These are phyloP conservation scores for Meliscaeva auricollis DNA, from an alignment of 2,888 invertebrate species.

Conservation along the genomic window DNA sequence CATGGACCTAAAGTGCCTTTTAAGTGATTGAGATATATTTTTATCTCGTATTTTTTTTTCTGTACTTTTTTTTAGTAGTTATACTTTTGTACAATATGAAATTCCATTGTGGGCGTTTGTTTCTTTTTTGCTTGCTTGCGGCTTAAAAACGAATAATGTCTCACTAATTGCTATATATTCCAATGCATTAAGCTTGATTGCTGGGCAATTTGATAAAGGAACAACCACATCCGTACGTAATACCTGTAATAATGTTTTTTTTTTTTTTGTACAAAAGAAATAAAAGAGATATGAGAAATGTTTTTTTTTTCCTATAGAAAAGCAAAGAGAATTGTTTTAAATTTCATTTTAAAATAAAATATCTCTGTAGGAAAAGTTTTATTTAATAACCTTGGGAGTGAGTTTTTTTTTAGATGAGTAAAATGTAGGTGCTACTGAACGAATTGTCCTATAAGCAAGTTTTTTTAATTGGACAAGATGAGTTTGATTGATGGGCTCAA, in stretches of 20 bases:
- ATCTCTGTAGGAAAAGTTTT: too few relatives aligned
- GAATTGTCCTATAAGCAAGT: too few relatives aligned
- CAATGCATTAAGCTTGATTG: conserved; percentile 75
- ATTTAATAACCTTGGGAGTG: too few relatives aligned
- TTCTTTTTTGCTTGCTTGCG: not conserved
- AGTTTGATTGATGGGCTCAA: too few relatives aligned
- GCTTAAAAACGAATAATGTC: conserved; percentile 3
- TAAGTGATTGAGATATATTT: conserved; percentile 47
- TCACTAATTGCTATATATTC: conserved; percentile 76
- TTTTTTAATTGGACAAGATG: too few relatives aligned
- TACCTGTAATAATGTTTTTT: not conserved
- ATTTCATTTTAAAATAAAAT: too few relatives aligned
- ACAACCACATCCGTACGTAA: too few relatives aligned
- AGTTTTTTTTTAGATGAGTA: too few relatives aligned
- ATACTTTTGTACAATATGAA: not conserved
- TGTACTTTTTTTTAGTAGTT: not conserved
- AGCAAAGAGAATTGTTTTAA: too few relatives aligned
- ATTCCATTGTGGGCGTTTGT: conserved; percentile 8
- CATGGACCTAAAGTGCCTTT: conserved; percentile 38
- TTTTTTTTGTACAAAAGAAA: not conserved
- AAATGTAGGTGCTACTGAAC: too few relatives aligned
- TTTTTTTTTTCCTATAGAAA: too few relatives aligned
- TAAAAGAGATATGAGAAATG: not conserved
- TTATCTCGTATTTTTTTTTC: not conserved
- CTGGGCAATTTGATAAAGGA: not conserved